Evolutionary conservation across 1,140 invertebrate genomes (phyloP), one percentile per base, ranked within the genome.

Genomic region (Drosophila kanapiae): DNA sequence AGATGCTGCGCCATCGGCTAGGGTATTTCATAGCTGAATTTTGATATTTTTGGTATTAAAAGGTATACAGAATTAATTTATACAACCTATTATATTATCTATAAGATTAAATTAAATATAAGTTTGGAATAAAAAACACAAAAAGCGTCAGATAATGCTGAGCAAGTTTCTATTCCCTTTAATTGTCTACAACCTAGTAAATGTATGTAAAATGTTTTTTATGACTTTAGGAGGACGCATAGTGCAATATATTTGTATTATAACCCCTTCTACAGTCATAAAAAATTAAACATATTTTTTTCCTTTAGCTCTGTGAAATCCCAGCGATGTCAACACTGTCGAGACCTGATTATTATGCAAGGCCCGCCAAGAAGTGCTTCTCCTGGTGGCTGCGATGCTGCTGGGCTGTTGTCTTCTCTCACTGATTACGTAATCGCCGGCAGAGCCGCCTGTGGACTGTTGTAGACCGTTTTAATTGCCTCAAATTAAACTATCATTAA

Each of bases 401-500:
- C 1, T 49, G 40, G 63, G 65, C 45, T 60, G 78, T 59, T 75
- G 78, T 78, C 75, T 67, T 82, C 74, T 31, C 67, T 68, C 48
- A 64, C 83, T 82, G 79, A 82, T 82, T 83, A 78, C 74, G 56
- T 88, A 87, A 88, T 80, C 83, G 71, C 43, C 45, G 33, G 33
- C 43, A 49, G 45, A 70, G 64, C 43, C 78, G 48, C 23, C 51
- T 37, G 31, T 10, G 14, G 59, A 57, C 62, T 68, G 56, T 45
- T 77, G 72, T 61, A 77, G 74, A 80, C 85, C 85, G 86, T 91
- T 90, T 91, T 88, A 88, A 88, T 88, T 88, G 85, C 74, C 63
- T 49, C 67, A 82, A 90, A 90, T 88, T 88, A 88, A 88, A 90
- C 65, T 90, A 82, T 88, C 75, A 90, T 90, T 90, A 82, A 90